Conservation (phyloP, 2,797 vertebrate species). For the Glossophaga mutica region DNA sequence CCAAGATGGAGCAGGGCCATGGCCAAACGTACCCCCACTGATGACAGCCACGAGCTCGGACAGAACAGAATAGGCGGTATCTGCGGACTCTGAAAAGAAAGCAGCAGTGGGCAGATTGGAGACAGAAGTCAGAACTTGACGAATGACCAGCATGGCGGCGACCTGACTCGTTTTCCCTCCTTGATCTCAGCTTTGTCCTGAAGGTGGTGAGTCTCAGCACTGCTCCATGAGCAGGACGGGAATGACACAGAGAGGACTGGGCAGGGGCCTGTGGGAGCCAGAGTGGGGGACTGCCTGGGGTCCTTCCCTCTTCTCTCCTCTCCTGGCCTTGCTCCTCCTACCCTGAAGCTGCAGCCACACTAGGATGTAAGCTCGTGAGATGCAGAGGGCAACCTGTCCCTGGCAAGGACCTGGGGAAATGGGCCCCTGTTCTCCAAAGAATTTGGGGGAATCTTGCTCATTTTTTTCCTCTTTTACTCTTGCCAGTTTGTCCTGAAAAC, state of each 20-base stretch:
- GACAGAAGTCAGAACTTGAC: too few species aligned
- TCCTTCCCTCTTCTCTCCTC: background rate
- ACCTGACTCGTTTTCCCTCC: too few species aligned
- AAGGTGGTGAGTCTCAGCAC: background rate
- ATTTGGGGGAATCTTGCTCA: background rate
- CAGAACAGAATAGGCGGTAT: background rate
- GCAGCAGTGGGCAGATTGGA: background rate
- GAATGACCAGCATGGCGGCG: too few species aligned
- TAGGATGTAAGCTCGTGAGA: background rate
- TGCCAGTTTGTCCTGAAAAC: background rate
- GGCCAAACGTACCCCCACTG: background rate
- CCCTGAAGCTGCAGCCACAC: background rate
- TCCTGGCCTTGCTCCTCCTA: background rate
- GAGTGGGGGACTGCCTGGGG: background rate
- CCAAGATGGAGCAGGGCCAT: background rate
- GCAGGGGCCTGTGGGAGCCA: background rate
- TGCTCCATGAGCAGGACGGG: background rate
- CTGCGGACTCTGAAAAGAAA: background rate
- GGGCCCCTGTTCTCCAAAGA: background rate
- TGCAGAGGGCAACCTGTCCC: too few species aligned
- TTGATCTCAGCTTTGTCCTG: too few species aligned
- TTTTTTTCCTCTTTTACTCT: background rate
- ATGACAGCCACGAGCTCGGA: background rate
- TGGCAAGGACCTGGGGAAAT: background rate
- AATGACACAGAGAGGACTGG: background rate